Evolutionary conservation across 1,140 invertebrate genomes (phyloP), one percentile per base, ranked within the genome.

Genomic region (Helicorthomorpha holstii): DNA sequence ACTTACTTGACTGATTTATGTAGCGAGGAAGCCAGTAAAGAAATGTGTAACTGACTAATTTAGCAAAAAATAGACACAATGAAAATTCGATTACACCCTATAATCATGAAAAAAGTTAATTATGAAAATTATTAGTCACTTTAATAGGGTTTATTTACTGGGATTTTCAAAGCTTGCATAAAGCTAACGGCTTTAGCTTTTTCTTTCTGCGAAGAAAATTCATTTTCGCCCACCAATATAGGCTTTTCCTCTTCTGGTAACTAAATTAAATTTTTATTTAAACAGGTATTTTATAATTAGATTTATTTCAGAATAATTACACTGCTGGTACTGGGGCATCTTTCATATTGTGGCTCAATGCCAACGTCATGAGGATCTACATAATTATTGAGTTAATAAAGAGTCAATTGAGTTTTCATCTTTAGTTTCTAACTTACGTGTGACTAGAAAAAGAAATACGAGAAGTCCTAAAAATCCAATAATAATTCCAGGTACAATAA

Each of bases 1-100:
- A 93, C n/a, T 81, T 64, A 93, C 89, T 85, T 54, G 83, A 83
- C 50, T 73, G 70, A 47, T 79, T 77, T 49, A 98, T 89, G 60
- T 95, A 97, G 16, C 81, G 67, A 44, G 93, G 93, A 56, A 98
- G 71, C 92, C 93, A 98, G 65, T 85, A 96, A 12, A 97, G 76
- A 69, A 97, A 97, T 51, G 92, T 96, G 64, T 98, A 97, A 63
- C 85, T 91, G 49, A 97, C 91, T 4, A 96, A 73, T 69, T 97
- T 98, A n/a, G 90, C 85, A 69, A 97, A 98, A 67, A 97, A 96
- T 27, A 98, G 71, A 34, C 85, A 89, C 1, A 95, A 63, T 0
- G 92, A 91, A 71, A 88, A 98, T 68, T 96, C 92, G 2, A 93
- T 61, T 1, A 98, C 93, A 22, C 93, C 92, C 76, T 79, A 64